Evolutionary conservation across 2,888 invertebrate genomes (phyloP), one percentile per base, ranked within the genome.

Genomic region (Idaea aversata): DNA sequence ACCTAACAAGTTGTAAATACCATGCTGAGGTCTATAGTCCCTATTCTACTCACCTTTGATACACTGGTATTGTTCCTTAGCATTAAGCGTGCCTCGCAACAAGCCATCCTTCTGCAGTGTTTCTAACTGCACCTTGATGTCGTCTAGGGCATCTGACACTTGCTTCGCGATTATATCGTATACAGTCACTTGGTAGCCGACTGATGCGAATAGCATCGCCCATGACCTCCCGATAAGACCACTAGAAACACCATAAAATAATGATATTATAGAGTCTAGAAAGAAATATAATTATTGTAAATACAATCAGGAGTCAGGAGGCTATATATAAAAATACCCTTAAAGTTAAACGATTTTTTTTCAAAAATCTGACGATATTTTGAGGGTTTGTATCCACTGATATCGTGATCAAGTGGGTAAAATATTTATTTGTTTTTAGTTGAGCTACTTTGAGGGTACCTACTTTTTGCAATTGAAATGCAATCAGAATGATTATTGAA

Each of bases 151-250:
- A 62, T 94, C 94, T 13, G 94, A 87, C 34, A 98, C 95, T 88
- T 97, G 97, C 71, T 96, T 94, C 0, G 95, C 94, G 57, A 96
- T 91, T 63, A 97, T 96, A 80, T 99, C 99, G 84, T 95, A 99
- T 62, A 99, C 93, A 15, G 94, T 93, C 36, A 99, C 99, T 82
- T 96, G 94, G 86, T 98, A 99, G 10, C 98, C 99, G 5, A 96
- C 97, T 7, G 97, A 95, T 0, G 98, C 98, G 87, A 98, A 99
- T 57, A 99, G 93, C 98, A 99, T 99, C 0, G 99, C 97, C 98
- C 98, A 99, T 77, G 98, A 98, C 65, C 97, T 95, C 3, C 99
- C 99, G 77, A 99, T 99, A 64, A 99, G 93, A 3, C 99, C 99
- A 86, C 99, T 99, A 86, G 93, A 94, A 72, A 63, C 15, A 47